These are phyloP conservation scores for Tricholaema leucomelas DNA, from an alignment of 2,113 vertebrate species.

Conservation along the genomic window DNA sequence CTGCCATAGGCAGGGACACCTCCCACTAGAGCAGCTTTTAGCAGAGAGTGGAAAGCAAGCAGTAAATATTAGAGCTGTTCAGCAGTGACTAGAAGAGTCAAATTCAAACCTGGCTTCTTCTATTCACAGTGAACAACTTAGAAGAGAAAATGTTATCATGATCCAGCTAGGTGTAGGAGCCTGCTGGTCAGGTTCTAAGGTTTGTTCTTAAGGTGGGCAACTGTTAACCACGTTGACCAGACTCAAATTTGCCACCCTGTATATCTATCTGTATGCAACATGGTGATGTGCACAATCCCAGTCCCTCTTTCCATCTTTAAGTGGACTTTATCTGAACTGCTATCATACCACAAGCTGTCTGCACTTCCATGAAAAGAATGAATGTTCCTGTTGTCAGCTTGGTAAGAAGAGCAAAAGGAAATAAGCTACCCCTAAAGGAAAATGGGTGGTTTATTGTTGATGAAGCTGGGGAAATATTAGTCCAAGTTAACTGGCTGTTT, in stretches of 20 bases:
- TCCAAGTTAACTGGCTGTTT: background rate
- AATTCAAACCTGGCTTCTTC: background rate
- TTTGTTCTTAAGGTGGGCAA: background rate
- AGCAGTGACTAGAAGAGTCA: background rate
- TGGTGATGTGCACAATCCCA: background rate
- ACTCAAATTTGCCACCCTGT: background rate
- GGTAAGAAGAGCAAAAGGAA: background rate
- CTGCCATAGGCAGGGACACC: too few relatives aligned
- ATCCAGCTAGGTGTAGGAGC: background rate
- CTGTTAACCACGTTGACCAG: background rate
- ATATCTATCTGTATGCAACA: background rate
- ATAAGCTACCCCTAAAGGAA: background rate
- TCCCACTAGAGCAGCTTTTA: too few relatives aligned
- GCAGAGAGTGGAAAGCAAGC: background rate
- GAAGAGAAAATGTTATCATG: background rate
- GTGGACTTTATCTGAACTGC: background rate
- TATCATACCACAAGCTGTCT: background rate
- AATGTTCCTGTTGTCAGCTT: background rate
- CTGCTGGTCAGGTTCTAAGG: background rate
- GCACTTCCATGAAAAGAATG: background rate
- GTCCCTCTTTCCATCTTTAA: background rate
- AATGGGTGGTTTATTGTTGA: background rate
- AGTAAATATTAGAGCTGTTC: slow-evolving; percentile 3
- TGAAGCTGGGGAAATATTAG: background rate
- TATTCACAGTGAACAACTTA: background rate